Conservation (phyloP, 2,797 vertebrate genomes). For the Threskiornis aethiopicus region DNA sequence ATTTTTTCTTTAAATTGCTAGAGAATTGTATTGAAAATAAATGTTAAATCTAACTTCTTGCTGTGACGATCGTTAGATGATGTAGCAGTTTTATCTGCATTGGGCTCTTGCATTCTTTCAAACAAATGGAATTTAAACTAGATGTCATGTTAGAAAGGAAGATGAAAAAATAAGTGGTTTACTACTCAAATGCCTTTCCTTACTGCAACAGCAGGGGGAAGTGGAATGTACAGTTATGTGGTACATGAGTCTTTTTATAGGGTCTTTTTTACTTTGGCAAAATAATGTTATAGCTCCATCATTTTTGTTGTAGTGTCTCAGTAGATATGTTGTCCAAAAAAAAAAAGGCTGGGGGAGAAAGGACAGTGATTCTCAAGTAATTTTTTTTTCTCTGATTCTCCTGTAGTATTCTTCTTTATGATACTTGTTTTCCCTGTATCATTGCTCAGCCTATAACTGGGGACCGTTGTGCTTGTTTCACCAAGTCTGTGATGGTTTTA, state of each 20-base stretch:
- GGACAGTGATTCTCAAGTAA: neutral
- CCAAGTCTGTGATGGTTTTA: neutral
- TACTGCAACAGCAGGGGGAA: slow-evolving; percentile 14
- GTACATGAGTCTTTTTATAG: neutral
- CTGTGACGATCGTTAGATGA: neutral
- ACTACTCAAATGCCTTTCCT: neutral
- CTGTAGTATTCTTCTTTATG: neutral
- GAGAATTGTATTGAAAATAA: neutral
- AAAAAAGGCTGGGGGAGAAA: neutral
- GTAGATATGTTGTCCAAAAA: neutral
- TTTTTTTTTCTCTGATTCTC: neutral
- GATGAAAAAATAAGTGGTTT: neutral
- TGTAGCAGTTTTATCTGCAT: neutral
- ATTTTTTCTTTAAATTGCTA: neutral
- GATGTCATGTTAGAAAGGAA: neutral
- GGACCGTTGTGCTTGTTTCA: neutral
- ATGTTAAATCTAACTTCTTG: neutral
- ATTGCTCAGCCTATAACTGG: neutral
- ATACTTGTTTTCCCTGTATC: neutral
- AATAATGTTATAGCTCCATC: neutral
- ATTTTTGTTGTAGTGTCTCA: neutral
- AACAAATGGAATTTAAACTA: neutral
- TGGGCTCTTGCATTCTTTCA: neutral
- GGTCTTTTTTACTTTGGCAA: neutral
- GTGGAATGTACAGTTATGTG: neutral